Percentiles rank a stretch among this genome's conserved stretches.
These are phyloP conservation scores for Syrista parreyssii DNA, from an alignment of 2,888 invertebrate species.

Conservation along the genomic window DNA sequence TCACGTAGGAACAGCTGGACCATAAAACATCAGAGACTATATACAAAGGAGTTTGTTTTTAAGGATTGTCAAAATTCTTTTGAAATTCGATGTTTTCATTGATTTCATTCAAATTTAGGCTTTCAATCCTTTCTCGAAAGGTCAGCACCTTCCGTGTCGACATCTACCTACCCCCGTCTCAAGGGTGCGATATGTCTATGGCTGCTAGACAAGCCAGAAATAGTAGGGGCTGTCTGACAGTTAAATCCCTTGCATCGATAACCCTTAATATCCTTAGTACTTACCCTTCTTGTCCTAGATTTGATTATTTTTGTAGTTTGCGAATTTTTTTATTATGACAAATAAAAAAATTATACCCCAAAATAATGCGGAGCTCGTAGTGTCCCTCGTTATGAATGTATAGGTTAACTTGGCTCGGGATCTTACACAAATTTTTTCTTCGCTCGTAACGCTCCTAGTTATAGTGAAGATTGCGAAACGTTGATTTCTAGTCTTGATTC, in stretches of 20 bases:
- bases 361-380: not conserved
- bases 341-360: not conserved
- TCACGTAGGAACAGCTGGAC: not conserved
- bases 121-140: not conserved
- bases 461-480: not conserved
- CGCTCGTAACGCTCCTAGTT: not conserved
- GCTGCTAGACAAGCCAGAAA: not conserved
- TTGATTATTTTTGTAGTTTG: not conserved
- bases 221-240: not conserved
- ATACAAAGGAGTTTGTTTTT: not conserved
- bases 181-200: not conserved
- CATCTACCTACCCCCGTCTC: not conserved
- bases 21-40: not conserved
- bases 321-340: not conserved
- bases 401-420: not conserved
- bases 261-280: not conserved
- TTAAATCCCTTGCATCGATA: not conserved
- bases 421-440: not conserved
- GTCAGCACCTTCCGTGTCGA: not conserved
- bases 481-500: not conserved
- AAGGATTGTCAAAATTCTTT: not conserved
- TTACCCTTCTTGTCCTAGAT: not conserved
- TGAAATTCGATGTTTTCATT: not conserved
- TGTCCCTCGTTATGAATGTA: not conserved
- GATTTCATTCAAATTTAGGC: not conserved